These are phyloP conservation scores for Ptychodera flava DNA, from an alignment of 35 echinoderm and acorn worm genomes.

Conservation along the genomic window DNA sequence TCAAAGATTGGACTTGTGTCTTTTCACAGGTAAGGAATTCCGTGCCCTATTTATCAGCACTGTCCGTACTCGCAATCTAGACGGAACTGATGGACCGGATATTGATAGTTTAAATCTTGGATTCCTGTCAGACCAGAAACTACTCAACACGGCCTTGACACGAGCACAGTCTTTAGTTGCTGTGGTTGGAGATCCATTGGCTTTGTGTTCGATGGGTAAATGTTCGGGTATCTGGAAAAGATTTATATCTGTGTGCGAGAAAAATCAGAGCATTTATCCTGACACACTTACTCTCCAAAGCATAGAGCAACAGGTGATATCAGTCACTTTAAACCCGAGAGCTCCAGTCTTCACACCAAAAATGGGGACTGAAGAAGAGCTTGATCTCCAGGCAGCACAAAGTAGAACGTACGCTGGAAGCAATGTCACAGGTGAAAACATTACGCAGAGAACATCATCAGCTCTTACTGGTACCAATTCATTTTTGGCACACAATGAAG, in stretches of 20 bases:
- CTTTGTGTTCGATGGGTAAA: conserved; percentile 76
- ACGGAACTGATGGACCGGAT: neutral
- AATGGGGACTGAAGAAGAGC: neutral
- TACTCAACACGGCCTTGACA: conserved; percentile 86
- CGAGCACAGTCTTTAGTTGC: conserved; percentile 72
- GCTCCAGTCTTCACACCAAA: conserved; percentile 3
- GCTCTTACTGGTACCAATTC: neutral
- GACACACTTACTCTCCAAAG: conserved; percentile 30
- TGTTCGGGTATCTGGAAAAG: conserved; percentile 76
- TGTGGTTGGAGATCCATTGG: conserved; percentile 79
- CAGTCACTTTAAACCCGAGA: conserved; percentile 50
- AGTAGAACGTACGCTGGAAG: no score
- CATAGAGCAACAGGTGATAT: conserved; percentile 55
- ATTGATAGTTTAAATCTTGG: conserved; percentile 16
- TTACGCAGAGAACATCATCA: neutral
- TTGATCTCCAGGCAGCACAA: neutral
- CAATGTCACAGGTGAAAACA: neutral
- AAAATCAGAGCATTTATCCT: conserved; percentile 50
- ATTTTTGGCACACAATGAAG: no score
- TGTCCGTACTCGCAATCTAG: conserved; percentile 38
- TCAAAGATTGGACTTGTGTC: no score
- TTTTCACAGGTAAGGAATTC: conserved; percentile 72
- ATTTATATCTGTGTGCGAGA: conserved; percentile 71
- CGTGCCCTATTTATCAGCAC: conserved; percentile 86
- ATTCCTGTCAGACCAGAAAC: conserved; percentile 67